A percentile compares a stretch with the other conserved stretches of the same genome.
Evolutionary conservation across 2,797 vertebrate species (phyloP).

Genomic region (Gymnocypris eckloni): DNA sequence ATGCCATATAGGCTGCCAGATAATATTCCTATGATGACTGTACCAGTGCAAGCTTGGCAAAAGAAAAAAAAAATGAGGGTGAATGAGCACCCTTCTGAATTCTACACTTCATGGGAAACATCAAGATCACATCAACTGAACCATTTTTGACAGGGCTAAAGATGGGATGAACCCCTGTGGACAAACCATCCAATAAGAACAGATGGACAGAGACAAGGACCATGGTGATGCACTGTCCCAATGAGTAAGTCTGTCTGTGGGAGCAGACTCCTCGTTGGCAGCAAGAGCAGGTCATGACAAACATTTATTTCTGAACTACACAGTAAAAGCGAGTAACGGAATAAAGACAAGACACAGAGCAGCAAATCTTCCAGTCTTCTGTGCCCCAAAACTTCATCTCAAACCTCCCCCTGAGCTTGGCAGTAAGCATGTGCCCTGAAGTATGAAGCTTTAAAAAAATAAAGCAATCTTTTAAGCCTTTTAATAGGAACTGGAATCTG

Average conservation of each 20-base stretch:
- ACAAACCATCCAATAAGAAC: not conserved
- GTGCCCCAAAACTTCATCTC: slow-evolving; percentile 14
- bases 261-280: slow-evolving; percentile 54
- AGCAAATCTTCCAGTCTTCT: not conserved
- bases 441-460: slow-evolving; percentile 42
- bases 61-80: not conserved
- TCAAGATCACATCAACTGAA: not conserved
- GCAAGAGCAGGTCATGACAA: not conserved
- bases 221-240: not conserved
- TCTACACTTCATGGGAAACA: not conserved
- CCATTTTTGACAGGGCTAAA: not conserved
- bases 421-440: slow-evolving; percentile 23
- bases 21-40: not conserved
- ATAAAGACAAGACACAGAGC: slow-evolving; percentile 6
- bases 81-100: not conserved
- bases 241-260: slow-evolving; percentile 10
- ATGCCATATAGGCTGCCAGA: not conserved
- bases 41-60: not conserved
- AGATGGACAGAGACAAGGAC: slow-evolving; percentile 2
- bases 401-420: slow-evolving; percentile 36
- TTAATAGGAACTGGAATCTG: slow-evolving; percentile 39
- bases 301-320: slow-evolving; percentile 10
- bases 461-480: slow-evolving; percentile 33
- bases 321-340: not conserved
- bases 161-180: not conserved